These are phyloP conservation scores for Rhizoglyphus robini DNA, from an alignment of 1,140 invertebrate species.

Conservation along the genomic window DNA sequence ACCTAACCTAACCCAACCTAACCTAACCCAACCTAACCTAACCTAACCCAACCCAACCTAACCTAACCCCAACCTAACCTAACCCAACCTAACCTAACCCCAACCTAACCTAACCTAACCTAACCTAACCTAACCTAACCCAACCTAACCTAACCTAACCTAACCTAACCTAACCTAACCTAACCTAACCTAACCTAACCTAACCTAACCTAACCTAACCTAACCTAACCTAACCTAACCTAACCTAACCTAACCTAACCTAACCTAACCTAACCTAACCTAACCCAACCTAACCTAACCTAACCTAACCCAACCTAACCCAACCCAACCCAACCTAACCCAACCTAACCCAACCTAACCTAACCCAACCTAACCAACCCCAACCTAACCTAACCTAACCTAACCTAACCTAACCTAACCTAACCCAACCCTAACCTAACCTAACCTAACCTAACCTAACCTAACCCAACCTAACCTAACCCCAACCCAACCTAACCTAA, in stretches of 20 bases:
- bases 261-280: constrained; percentile 30
- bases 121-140: constrained; percentile 29
- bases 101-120: constrained; percentile 29
- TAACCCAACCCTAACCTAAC: too few species aligned
- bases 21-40: constrained; percentile 27
- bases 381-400: constrained; percentile 29
- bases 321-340: constrained; percentile 26
- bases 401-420: constrained; percentile 31
- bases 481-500: constrained; percentile 28
- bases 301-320: constrained; percentile 26
- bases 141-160: constrained; percentile 29
- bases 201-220: constrained; percentile 30
- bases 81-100: too few species aligned
- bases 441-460: constrained; percentile 29
- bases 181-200: constrained; percentile 23
- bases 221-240: constrained; percentile 31
- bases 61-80: too few species aligned
- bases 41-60: constrained; percentile 28
- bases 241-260: constrained; percentile 31
- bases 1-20: constrained; percentile 26
- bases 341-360: constrained; percentile 30
- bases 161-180: constrained; percentile 25
- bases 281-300: constrained; percentile 29
- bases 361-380: too few species aligned
- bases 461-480: too few species aligned